Percentiles rank a stretch among this genome's conserved stretches.
These are phyloP conservation scores for Notamacropus eugenii DNA, from an alignment of 2,797 vertebrate species.

Conservation along the genomic window DNA sequence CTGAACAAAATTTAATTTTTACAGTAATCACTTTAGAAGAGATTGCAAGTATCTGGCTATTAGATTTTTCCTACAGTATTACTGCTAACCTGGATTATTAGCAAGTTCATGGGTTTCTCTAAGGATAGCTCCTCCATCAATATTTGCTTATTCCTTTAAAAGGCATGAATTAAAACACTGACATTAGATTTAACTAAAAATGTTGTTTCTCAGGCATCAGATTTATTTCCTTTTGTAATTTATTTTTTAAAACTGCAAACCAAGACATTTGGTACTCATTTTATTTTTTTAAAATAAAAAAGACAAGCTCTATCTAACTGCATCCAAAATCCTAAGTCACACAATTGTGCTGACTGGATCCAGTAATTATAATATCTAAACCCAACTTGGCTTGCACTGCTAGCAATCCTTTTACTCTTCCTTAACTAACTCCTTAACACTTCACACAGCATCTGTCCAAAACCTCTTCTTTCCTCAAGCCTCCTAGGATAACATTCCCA, in stretches of 20 bases:
- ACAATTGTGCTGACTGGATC: not conserved
- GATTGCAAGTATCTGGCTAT: not conserved
- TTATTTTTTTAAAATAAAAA: not conserved
- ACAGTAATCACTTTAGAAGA: not conserved
- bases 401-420: not conserved
- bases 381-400: not conserved
- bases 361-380: not conserved
- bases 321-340: not conserved
- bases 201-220: not conserved
- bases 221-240: conserved; percentile 28
- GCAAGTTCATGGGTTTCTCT: not conserved
- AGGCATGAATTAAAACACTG: not conserved
- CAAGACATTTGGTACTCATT: conserved; percentile 26
- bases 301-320: not conserved
- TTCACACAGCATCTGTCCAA: conserved; percentile 5
- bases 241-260: conserved; percentile 40
- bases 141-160: conserved; percentile 10
- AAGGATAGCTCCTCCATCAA: conserved; percentile 1
- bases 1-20: conserved; percentile 13
- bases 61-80: not conserved
- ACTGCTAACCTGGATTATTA: not conserved
- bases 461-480: not conserved
- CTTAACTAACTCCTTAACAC: not conserved
- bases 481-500: not conserved
- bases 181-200: conserved; percentile 15